Evolutionary conservation across 2,888 invertebrate genomes (phyloP), one percentile per base, ranked within the genome.

Genomic region (Masnerella sp.): DNA sequence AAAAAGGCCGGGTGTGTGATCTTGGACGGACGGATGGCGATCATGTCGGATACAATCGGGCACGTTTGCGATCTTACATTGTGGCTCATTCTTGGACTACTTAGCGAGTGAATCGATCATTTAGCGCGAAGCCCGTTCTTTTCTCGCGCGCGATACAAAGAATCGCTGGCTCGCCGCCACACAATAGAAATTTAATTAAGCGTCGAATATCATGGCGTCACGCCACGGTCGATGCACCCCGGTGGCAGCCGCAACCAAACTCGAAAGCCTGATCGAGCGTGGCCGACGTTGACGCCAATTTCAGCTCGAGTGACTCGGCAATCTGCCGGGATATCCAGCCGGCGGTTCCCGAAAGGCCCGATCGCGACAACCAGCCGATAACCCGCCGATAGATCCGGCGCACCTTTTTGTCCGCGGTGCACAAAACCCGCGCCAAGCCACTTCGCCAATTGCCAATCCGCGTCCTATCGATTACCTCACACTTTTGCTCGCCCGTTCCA

Each of bases 151-250:
- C 76, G 75, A 71, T 67, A 58, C 78, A 76, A 78, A 78, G 79
- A 80, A 80, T 81, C 79, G 75, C 65, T 76, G 70, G 74, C 79
- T 69, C 69, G 71, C 54, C 76, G 71, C 42, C 64, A 47, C 74
- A 84, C 82, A 84, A 84, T 84, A 80, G 80, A 74, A 76, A 77
- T 75, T 81, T 81, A 84, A 84, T 84, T 82, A 80, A 82, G 75
- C 75, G 77, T 79, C 77, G 70, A 79, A 80, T 81, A 82, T 79
- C 79, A 65, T 76, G 68, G 77, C 76, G 79, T 77, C 76, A 78
- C 67, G 64, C 62, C 52, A 70, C 68, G 56, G 74, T 75, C 71
- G 62, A 75, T 69, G 65, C 61, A 73, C 71, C 69, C 51, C 61
- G 64, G 54, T 71, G 67, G 67, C 75, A 40, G 52, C 38, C 28